Evolutionary conservation across 2,888 invertebrate genomes (phyloP), one percentile per base, ranked within the genome.

Genomic region (Zhuqinia jingwanae): DNA sequence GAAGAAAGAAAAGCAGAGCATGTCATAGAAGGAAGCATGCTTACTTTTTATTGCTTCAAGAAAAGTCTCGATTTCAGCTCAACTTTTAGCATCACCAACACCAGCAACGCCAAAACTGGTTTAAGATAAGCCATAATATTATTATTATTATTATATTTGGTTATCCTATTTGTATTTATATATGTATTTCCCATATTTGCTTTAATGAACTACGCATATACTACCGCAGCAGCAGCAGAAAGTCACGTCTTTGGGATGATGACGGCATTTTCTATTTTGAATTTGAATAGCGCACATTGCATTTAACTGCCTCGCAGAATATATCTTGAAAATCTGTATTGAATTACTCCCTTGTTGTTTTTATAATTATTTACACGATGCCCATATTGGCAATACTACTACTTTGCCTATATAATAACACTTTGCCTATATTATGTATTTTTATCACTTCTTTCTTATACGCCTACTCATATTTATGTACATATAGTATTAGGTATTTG

Each of bases 141-240:
- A 8, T 17, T 36, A n/a, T n/a, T n/a, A n/a, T n/a, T n/a, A n/a
- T n/a, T n/a, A n/a, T n/a, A 36, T 36, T 36, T 36, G 8, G 30
- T 63, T 63, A 63, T 63, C 42, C n/a, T 65, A 42, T 17, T 36
- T n/a, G 13, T 20, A 10, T 42, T 42, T 65, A 42, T 42, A 0
- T 2, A 68, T 60, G 60, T 22, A 60, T 27, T 68, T 68, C 68
- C 68, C 68, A 68, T 68, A 68, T 68, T 45, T 68, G 68, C n/a
- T 47, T 22, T 5, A 68, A 20, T 47, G 22, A 45, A 68, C 68
- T 22, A 68, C 68, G 68, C 68, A 36, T 6, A 36, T 8, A 36
- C 36, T 8, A 36, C 36, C n/a, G n/a, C n/a, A 63, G 11, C 8
- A 50, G 2, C 8, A 15, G n/a, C 20, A 36, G 30, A 17, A 65